phyloP scores from a whole-genome alignment of 2,113 vertebrate species.

The Lycaon pictus region DNA sequence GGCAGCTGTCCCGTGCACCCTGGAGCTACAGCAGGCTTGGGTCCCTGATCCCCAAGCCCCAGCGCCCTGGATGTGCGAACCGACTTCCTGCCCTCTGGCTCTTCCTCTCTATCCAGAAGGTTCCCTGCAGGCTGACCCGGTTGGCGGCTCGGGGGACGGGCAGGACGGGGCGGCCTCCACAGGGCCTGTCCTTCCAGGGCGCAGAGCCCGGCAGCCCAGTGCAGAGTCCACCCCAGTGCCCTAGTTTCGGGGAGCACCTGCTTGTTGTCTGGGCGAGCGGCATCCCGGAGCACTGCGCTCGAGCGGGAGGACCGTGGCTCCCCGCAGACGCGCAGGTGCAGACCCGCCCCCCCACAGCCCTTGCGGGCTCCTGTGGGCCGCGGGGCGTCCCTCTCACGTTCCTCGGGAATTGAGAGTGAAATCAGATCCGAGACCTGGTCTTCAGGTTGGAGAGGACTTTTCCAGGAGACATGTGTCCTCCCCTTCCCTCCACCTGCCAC shows the following conservation, averaged over 20 bases:
- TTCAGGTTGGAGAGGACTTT: background rate
- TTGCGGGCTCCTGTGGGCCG: background rate
- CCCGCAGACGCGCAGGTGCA: background rate
- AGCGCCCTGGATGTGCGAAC: too few species aligned
- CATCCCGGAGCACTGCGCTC: background rate
- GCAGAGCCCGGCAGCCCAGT: background rate
- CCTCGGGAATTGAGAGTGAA: conserved; percentile 14
- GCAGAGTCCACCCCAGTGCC: background rate
- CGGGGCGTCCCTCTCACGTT: background rate
- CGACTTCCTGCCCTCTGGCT: background rate
- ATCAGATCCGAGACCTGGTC: background rate
- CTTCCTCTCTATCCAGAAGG: background rate
- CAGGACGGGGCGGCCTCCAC: background rate
- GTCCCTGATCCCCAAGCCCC: background rate
- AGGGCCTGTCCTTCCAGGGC: background rate
- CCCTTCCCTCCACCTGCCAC: background rate
- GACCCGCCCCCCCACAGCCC: background rate
- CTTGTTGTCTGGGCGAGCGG: background rate
- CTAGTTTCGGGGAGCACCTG: background rate
- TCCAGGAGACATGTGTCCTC: background rate
- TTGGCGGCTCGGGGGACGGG: background rate
- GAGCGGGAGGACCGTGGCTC: background rate
- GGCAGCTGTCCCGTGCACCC: too few species aligned
- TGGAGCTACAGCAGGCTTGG: background rate
- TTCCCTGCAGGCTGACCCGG: background rate